Evolutionary conservation across 2,888 invertebrate species (phyloP).

Genomic region (Clivina fossor): DNA sequence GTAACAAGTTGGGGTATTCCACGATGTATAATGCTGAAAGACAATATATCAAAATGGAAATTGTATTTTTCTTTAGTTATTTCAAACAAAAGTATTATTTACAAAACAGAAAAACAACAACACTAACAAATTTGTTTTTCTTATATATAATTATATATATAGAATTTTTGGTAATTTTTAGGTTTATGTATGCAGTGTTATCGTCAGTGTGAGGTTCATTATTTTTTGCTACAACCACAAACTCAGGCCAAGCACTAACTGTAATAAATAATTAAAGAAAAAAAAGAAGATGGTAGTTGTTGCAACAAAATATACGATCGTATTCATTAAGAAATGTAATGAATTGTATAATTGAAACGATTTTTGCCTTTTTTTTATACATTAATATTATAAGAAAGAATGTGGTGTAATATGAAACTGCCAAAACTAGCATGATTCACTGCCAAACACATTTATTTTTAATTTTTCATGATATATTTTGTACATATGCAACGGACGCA

Average conservation of each 20-base stretch:
- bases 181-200: too few species aligned
- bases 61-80: too few species aligned
- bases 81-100: too few species aligned
- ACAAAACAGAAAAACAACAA: too few species aligned
- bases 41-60: too few species aligned
- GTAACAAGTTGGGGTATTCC: too few species aligned
- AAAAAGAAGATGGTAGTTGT: slow-evolving; percentile 14
- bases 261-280: slow-evolving; percentile 20
- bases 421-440: slow-evolving; percentile 34
- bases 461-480: slow-evolving; percentile 10
- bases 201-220: slow-evolving; percentile 11
- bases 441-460: slow-evolving; percentile 34
- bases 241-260: slow-evolving; percentile 29
- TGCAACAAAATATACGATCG: slow-evolving; percentile 11
- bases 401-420: slow-evolving; percentile 27
- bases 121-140: too few species aligned
- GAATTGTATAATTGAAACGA: too few species aligned
- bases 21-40: too few species aligned
- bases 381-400: too few species aligned
- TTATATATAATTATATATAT: too few species aligned
- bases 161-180: too few species aligned
- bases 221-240: slow-evolving; percentile 32
- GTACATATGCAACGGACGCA: slow-evolving; percentile 18
- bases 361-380: slow-evolving; percentile 30
- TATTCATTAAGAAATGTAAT: slow-evolving; percentile 19